Percentiles rank a stretch among this genome's conserved stretches.
These are phyloP conservation scores for Rhincodon typus DNA, from an alignment of 2,797 vertebrate genomes.

Conservation along the genomic window DNA sequence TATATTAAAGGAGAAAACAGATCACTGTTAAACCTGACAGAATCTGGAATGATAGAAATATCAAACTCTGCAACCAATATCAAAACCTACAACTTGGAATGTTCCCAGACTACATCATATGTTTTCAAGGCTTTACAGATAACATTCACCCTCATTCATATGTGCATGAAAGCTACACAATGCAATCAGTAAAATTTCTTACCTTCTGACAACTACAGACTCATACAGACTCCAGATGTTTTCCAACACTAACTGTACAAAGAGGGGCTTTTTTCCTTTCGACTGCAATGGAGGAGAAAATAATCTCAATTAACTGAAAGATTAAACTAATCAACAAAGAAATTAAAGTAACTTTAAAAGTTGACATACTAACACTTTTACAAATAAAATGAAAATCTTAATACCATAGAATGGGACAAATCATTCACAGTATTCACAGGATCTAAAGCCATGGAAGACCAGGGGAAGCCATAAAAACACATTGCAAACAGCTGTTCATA, in stretches of 20 bases:
- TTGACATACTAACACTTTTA: background rate
- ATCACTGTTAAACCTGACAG: background rate
- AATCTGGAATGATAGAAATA: background rate
- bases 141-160: background rate
- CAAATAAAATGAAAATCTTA: background rate
- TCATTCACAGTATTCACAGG: background rate
- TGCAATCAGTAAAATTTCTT: slow-evolving; percentile 40
- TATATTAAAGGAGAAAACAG: background rate
- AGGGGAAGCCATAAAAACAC: background rate
- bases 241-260: slow-evolving; percentile 90
- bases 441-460: too few relatives aligned
- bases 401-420: too few relatives aligned
- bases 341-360: slow-evolving; percentile 1
- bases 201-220: slow-evolving; percentile 78
- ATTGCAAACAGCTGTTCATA: background rate
- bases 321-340: background rate
- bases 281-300: slow-evolving; percentile 53
- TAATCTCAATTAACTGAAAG: background rate
- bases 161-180: slow-evolving; percentile 18
- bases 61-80: background rate
- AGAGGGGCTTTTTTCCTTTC: slow-evolving; percentile 91
- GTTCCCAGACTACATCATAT: background rate
- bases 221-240: slow-evolving; percentile 97
- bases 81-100: background rate
- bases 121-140: background rate